Conservation (phyloP, 2,888 invertebrate genomes). For the Pantelozetes paolii region DNA sequence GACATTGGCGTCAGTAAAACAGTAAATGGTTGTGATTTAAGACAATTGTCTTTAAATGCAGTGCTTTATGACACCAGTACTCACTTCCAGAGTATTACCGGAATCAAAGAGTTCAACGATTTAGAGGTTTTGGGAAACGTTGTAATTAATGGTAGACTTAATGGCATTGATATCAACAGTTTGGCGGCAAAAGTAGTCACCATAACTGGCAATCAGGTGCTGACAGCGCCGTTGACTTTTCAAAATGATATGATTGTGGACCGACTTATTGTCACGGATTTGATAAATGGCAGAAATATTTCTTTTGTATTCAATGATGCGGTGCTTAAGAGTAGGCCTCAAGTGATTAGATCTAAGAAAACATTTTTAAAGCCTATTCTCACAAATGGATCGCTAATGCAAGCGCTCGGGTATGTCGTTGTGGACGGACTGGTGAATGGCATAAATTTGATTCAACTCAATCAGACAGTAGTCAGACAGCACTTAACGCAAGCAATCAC, state of each 20-base stretch:
- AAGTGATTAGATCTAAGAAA: constrained; percentile 19
- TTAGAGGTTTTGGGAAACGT: constrained; percentile 39
- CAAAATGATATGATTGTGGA: constrained; percentile 19
- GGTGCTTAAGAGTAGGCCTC: constrained; percentile 11
- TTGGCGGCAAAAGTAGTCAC: constrained; percentile 10
- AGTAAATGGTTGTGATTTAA: constrained; percentile 38
- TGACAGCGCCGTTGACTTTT: constrained; percentile 17
- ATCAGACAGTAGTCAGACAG: constrained; percentile 16
- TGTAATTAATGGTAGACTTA: constrained; percentile 13
- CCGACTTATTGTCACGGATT: neutral
- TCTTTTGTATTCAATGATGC: constrained; percentile 30
- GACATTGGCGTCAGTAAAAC: constrained; percentile 5
- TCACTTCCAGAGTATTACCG: constrained; percentile 31
- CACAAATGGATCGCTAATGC: constrained; percentile 12
- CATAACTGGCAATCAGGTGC: neutral
- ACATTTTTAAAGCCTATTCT: constrained; percentile 21
- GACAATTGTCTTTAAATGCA: constrained; percentile 9
- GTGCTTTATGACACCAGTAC: constrained; percentile 7
- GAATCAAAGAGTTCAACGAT: constrained; percentile 29
- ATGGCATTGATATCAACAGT: constrained; percentile 23
- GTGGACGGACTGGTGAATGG: constrained; percentile 37
- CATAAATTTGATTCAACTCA: constrained; percentile 26
- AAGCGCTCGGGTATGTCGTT: neutral
- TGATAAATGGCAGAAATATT: constrained; percentile 20
- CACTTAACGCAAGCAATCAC: constrained; percentile 3